A percentile compares a stretch with the other conserved stretches of the same genome.
Conservation (phyloP, 2,113 vertebrate genomes). For the Lota lota region DNA sequence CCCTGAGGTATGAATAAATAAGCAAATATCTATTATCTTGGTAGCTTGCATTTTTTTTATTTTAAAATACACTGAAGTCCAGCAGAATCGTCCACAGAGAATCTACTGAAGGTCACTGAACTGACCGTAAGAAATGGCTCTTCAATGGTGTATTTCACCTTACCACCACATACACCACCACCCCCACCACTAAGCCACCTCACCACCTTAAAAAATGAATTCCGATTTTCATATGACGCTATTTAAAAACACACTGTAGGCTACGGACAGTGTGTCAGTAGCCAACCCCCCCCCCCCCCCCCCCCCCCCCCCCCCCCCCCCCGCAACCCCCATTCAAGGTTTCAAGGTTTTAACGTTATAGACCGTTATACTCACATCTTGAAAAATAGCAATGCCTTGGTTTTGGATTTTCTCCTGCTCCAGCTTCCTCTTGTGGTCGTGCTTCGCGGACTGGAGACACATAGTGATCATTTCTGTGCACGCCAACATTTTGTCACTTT, state of each 20-base stretch:
- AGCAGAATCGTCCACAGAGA: slow-evolving; percentile 38
- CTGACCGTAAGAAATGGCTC: background rate
- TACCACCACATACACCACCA: background rate
- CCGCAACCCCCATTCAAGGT: no score
- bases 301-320: no score
- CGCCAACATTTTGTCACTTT: slow-evolving; percentile 56
- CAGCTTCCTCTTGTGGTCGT: slow-evolving; percentile 60
- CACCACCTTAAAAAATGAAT: no score
- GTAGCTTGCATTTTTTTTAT: no score
- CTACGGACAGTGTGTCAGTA: no score
- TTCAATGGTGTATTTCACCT: background rate
- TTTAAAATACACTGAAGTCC: no score
- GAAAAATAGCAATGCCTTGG: slow-evolving; percentile 56
- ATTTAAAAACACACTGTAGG: background rate
- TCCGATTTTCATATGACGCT: background rate
- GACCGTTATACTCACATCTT: slow-evolving; percentile 57
- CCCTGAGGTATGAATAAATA: no score
- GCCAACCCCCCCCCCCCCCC: no score
- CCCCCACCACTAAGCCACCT: no score
- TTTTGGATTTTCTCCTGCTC: slow-evolving; percentile 59
- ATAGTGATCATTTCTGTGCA: slow-evolving; percentile 72
- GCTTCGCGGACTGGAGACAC: slow-evolving; percentile 70
- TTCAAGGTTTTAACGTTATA: no score
- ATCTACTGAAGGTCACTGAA: slow-evolving; percentile 14
- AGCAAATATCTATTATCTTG: no score